Conservation (phyloP, 2,888 invertebrate species). For the Lutraria lutraria region DNA sequence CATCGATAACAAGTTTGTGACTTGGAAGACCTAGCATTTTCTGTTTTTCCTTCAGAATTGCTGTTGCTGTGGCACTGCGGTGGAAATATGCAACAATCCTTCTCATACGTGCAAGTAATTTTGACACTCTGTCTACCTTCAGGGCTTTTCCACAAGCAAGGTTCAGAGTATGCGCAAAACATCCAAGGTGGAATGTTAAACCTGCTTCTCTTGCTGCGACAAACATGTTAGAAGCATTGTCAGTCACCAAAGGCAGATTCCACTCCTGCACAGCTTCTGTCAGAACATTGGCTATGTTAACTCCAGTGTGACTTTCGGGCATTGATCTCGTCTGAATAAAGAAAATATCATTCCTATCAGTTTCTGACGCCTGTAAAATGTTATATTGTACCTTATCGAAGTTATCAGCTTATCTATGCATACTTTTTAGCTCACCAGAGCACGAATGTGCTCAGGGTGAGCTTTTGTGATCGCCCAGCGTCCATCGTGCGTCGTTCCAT, state of each 20-base stretch:
- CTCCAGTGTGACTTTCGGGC: conserved; percentile 54
- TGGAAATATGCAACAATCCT: conserved; percentile 38
- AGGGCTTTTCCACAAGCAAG: conserved; percentile 47
- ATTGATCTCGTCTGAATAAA: conserved; percentile 47
- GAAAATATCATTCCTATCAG: too few species aligned
- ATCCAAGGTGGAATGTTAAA: conserved; percentile 44
- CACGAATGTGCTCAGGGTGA: too few species aligned
- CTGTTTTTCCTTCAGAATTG: conserved; percentile 30
- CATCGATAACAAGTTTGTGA: conserved; percentile 21
- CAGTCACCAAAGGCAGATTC: conserved; percentile 41
- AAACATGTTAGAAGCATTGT: conserved; percentile 60
- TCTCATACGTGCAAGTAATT: conserved; percentile 19
- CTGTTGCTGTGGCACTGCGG: conserved; percentile 28
- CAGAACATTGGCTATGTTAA: conserved; percentile 47
- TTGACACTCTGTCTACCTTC: conserved; percentile 36
- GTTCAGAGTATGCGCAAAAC: conserved; percentile 60
- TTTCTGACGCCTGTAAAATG: too few species aligned
- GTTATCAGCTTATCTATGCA: too few species aligned
- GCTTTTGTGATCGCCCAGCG: too few species aligned
- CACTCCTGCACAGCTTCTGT: conserved; percentile 21
- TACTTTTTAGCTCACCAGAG: too few species aligned
- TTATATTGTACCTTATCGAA: too few species aligned
- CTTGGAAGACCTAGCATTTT: conserved; percentile 19
- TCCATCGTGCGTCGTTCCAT: too few species aligned
- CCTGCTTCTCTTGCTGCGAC: conserved; percentile 38